Evolutionary conservation across 2,113 vertebrate species (phyloP).

Genomic region (Catharus fuscescens): DNA sequence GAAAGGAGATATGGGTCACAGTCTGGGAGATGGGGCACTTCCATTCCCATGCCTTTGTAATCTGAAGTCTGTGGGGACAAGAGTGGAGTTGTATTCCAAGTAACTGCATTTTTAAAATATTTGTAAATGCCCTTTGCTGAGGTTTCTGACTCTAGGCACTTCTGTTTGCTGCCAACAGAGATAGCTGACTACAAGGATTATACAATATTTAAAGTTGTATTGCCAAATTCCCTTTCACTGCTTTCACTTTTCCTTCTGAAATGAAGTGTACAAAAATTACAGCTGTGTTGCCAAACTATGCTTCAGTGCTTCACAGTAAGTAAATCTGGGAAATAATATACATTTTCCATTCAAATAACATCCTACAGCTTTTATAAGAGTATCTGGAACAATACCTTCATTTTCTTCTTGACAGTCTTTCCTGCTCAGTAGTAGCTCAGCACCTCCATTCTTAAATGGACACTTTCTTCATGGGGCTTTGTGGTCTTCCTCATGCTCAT

Average conservation of each 20-base stretch:
- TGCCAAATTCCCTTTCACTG: background rate
- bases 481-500: background rate
- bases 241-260: background rate
- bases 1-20: background rate
- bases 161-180: constrained; percentile 6
- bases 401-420: background rate
- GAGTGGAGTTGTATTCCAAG: background rate
- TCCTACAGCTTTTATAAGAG: background rate
- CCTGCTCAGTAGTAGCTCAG: background rate
- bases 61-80: background rate
- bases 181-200: background rate
- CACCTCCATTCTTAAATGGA: background rate
- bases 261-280: background rate
- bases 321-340: background rate
- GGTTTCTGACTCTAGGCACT: constrained; percentile 24
- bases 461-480: background rate
- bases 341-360: background rate
- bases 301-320: background rate
- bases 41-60: background rate
- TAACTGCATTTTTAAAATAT: constrained; percentile 33
- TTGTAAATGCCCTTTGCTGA: constrained; percentile 58
- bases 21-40: background rate
- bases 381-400: background rate
- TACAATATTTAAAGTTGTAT: constrained; percentile 41
- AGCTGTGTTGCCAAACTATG: background rate